Conservation (phyloP, 2,888 invertebrate genomes). For the Lasius fuliginosus region DNA sequence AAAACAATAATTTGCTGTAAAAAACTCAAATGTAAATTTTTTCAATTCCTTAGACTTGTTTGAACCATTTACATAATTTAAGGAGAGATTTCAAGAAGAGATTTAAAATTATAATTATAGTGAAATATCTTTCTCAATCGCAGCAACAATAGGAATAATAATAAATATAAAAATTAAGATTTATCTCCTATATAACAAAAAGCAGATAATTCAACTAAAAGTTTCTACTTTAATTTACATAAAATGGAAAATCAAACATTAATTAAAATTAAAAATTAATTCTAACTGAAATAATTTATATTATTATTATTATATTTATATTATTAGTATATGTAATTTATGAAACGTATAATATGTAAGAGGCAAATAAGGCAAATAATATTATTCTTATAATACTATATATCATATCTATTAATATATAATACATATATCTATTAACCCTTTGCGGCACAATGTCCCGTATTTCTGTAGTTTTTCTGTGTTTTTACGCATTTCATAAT, state of each 20-base stretch:
- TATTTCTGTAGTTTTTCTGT: no score
- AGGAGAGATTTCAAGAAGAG: background rate
- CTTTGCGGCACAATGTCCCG: no score
- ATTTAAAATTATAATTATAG: conserved; percentile 4
- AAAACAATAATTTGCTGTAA: background rate
- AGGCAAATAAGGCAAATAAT: no score
- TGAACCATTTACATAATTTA: conserved; percentile 1
- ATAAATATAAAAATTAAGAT: background rate
- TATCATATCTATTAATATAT: no score
- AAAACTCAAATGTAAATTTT: background rate
- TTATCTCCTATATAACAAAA: conserved; percentile 6
- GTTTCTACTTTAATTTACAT: background rate
- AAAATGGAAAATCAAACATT: background rate
- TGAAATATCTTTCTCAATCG: background rate
- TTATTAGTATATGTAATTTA: background rate
- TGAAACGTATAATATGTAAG: background rate
- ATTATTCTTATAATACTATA: no score
- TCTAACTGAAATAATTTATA: background rate
- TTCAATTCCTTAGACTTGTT: conserved; percentile 3
- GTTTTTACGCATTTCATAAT: no score
- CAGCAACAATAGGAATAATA: background rate
- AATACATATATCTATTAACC: no score
- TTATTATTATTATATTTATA: conserved; percentile 16
- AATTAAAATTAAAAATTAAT: no score
- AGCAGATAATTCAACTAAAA: background rate